phyloP scores from a whole-genome alignment of 2,797 vertebrate species.

The Argya squamiceps region DNA sequence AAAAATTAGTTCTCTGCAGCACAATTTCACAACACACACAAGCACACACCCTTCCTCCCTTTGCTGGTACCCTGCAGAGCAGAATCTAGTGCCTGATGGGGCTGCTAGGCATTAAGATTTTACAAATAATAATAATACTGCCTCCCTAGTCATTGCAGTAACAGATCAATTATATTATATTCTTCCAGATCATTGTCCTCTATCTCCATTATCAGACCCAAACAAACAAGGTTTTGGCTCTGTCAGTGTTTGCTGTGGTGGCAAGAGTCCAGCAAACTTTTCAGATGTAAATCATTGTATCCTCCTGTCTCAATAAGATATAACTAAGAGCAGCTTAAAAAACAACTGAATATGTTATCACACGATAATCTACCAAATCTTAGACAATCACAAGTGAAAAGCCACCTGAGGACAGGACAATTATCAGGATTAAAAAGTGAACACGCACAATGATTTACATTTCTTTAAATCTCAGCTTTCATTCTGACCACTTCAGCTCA shows the following conservation, averaged over 20 bases:
- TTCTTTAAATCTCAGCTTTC: not conserved
- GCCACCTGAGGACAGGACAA: not conserved
- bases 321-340: not conserved
- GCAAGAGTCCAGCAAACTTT: not conserved
- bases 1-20: not conserved
- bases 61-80: not conserved
- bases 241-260: not conserved
- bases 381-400: not conserved
- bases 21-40: not conserved
- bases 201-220: not conserved
- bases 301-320: not conserved
- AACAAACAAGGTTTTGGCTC: constrained; percentile 14
- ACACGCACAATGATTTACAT: not conserved
- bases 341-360: not conserved
- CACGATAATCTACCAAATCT: not conserved
- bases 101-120: not conserved
- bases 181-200: not conserved
- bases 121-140: not conserved
- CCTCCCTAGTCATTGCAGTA: not conserved
- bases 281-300: not conserved
- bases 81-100: not conserved
- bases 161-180: not conserved
- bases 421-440: not conserved
- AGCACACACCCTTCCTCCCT: not conserved
- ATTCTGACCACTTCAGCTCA: not conserved